Evolutionary conservation across 2,797 vertebrate genomes (phyloP), one percentile per base, ranked within the genome.

Genomic region (Pseudomugil gertrudae): DNA sequence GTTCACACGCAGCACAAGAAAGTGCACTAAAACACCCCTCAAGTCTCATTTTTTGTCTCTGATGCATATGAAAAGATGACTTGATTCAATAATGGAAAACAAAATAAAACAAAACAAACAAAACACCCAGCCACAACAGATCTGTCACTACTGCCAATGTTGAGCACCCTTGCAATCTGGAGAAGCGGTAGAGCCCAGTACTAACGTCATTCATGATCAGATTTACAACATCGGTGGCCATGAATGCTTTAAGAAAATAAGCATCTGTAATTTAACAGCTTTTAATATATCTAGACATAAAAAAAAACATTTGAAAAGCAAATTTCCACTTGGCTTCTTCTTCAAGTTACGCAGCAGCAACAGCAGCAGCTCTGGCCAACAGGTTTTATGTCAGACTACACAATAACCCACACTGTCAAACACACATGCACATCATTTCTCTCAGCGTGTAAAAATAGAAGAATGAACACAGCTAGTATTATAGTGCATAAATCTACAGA

Each of bases 361-460:
- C 71, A 87, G 76, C 68, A 86, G 62, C 77, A 66, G 66, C 19
- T 6, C 23, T 29, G 50, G 50, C 66, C 69, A 69, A 66, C 66
- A 65, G 64, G 75, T 84, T 73, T 83, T 72, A 61, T 79, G 69
- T 80, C 72, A 40, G 72, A 89, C 79, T 81, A 84, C 83, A 92
- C 77, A 81, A 67, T 88, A 56, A 83, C 73, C 56, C 64, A 83
- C 82, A 74, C 77, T n/a, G 27, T 72, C 84, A 84, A 83, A 81
- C 86, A 87, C 53, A 86, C 87, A 91, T 87, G 86, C 88, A 88
- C 73, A 79, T 72, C 78, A 70, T 79, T 79, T 85, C 81, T 67
- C 84, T 84, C 61, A 84, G 83, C 84, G 84, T 91, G 91, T 88
- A 92, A 93, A 91, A 92, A 90, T 91, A 92, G 84, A 89, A 83